Conservation (phyloP, 2,113 vertebrate species). For the Ceyx margarethae region DNA sequence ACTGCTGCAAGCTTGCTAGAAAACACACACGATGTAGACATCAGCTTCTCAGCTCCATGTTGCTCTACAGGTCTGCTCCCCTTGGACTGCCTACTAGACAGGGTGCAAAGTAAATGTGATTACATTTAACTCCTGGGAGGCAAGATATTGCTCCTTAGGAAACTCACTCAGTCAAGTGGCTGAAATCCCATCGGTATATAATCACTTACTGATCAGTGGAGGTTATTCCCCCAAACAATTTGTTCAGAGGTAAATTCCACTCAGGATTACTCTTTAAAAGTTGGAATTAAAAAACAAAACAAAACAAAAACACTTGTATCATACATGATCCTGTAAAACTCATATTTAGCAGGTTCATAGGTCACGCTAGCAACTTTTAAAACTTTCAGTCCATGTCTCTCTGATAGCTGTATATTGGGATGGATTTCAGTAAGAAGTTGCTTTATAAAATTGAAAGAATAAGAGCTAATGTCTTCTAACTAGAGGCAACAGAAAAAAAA, state of each 20-base stretch:
- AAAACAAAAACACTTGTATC: rapidly evolving
- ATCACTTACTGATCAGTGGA: neutral
- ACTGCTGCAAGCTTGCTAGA: rapidly evolving
- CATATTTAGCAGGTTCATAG: neutral
- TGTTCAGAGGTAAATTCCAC: neutral
- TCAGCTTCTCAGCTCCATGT: neutral
- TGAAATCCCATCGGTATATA: neutral
- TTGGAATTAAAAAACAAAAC: neutral
- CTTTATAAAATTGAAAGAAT: neutral
- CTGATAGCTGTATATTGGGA: neutral
- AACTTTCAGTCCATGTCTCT: neutral
- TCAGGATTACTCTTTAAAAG: neutral
- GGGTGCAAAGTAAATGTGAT: neutral
- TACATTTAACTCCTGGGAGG: neutral
- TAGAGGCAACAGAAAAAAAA: neutral
- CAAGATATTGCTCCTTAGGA: neutral
- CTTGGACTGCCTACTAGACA: neutral
- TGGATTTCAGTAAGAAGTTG: neutral
- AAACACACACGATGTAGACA: rapidly evolving
- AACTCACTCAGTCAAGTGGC: neutral
- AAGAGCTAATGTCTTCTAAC: neutral
- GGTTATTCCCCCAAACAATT: neutral
- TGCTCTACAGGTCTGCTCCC: neutral
- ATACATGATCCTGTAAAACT: neutral
- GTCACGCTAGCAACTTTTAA: neutral